A percentile compares a stretch with the other conserved stretches of the same genome.
Evolutionary conservation across 2,888 invertebrate species (phyloP).

Genomic region (Dryomyza anilis): DNA sequence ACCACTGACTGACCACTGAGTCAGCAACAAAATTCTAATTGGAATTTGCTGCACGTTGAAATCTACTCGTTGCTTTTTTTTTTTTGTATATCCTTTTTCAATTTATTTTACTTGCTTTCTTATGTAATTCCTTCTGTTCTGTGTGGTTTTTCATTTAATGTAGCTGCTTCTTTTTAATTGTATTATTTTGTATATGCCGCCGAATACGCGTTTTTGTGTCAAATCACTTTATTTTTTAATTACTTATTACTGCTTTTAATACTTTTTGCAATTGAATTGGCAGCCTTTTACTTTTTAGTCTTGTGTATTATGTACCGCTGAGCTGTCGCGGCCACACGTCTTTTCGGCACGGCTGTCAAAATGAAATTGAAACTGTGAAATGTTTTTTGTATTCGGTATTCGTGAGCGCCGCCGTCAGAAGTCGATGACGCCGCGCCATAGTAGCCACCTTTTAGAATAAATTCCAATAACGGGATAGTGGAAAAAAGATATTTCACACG

Average conservation of each 20-base stretch:
- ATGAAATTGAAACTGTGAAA: neutral
- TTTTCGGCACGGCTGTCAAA: neutral
- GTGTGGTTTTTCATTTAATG: neutral
- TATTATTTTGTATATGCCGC: neutral
- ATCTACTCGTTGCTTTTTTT: too few relatives aligned
- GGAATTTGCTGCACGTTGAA: too few relatives aligned
- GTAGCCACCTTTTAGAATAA: too few relatives aligned
- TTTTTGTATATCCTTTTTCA: neutral
- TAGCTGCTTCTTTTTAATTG: too few relatives aligned
- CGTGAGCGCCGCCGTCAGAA: too few relatives aligned
- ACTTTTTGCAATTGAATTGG: conserved; percentile 2
- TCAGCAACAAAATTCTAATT: too few relatives aligned
- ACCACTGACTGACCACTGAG: too few relatives aligned
- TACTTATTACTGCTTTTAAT: neutral
- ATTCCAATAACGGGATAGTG: too few relatives aligned
- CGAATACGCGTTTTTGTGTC: conserved; percentile 9
- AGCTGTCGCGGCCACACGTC: neutral
- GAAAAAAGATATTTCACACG: too few relatives aligned
- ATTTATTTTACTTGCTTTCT: conserved; percentile 30
- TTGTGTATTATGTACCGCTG: neutral
- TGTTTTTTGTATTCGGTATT: too few relatives aligned
- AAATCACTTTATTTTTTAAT: neutral
- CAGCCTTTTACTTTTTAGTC: neutral
- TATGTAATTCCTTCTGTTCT: conserved; percentile 35
- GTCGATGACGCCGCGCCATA: too few relatives aligned